Base-by-base conservation (phyloP, 2,888 invertebrate genomes). In the Thecophora atra region DNA sequence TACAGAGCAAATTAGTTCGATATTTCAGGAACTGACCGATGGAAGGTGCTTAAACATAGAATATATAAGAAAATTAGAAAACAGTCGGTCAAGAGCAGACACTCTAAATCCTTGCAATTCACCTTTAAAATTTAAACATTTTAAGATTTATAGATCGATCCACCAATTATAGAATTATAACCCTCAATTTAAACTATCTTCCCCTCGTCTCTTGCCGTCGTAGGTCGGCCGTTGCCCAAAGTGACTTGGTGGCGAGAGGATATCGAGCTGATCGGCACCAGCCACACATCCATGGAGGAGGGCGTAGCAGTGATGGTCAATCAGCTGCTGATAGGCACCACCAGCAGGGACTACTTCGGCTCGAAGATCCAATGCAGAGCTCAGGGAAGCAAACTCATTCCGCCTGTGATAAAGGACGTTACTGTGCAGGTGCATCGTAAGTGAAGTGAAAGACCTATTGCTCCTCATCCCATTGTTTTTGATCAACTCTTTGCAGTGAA, bases 191-290 rank as follows among this genome's bases (percentile, higher is more conserved):
- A 11, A 8, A 11, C 37, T 47, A 5, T 47, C n/a, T 47, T 47
- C 15, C 47, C 17, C 13, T 47, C n/a, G 4, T 47, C 8, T 37
- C 8, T 17, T 47, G 44, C 47, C 17, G 15, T 17, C 13, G n/a
- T 72, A 96, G 95, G 96, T 72, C 92, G 91, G 76, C 96, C 96
- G 0, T 89, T 90, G 56, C 96, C 96, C 30, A 90, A 91, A 76
- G 91, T 96, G 15, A 92, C 91, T 19, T 96, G 96, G 96, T 95
- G 93, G 91, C 89, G 90, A 76, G 93, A 93, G 73, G 91, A 91
- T 30, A 89, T 91, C 73, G 88, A 94, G 76, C 87, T 96, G 72
- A 94, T 95, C 77, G 89, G 90, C 76, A 90, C 90, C 56, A 92
- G 92, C 68, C 93, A 93, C 76, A 85, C 86, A 62, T 87, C 87